These are phyloP conservation scores for Strix aluco DNA, from an alignment of 2,113 vertebrate genomes.

Conservation along the genomic window DNA sequence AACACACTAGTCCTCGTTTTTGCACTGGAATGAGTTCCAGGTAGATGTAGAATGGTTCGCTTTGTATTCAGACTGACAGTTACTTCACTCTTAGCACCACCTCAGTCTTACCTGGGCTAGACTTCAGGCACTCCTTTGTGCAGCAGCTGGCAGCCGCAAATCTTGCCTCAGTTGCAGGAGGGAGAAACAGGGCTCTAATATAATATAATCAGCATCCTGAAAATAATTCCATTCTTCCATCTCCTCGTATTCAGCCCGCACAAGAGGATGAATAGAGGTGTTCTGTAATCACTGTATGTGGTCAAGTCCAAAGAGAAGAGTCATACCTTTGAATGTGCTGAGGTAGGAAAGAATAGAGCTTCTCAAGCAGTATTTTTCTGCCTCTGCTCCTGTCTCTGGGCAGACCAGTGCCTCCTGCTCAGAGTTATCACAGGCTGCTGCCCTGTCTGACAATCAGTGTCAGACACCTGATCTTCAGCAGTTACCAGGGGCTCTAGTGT, in stretches of 20 bases:
- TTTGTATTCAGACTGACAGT: background rate
- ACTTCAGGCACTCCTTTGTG: background rate
- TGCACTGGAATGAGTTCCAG: background rate
- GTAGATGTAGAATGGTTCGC: background rate
- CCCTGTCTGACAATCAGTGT: background rate
- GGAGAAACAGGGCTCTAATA: background rate
- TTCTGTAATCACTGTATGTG: background rate
- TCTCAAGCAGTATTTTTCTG: background rate
- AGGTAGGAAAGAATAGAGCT: background rate
- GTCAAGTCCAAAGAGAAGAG: accelerated
- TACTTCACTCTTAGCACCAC: background rate
- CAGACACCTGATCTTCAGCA: background rate
- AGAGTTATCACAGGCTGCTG: background rate
- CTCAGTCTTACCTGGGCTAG: background rate
- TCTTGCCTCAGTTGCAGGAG: background rate
- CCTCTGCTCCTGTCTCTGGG: background rate
- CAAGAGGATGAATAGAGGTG: background rate
- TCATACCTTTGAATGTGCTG: background rate
- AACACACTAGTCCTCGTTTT: background rate
- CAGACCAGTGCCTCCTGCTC: background rate
- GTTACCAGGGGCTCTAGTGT: background rate
- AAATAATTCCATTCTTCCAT: background rate
- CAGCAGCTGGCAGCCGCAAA: background rate
- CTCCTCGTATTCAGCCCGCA: background rate
- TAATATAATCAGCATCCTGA: background rate